Conservation (phyloP, 2,888 invertebrate genomes). For the Limenitis camilla region DNA sequence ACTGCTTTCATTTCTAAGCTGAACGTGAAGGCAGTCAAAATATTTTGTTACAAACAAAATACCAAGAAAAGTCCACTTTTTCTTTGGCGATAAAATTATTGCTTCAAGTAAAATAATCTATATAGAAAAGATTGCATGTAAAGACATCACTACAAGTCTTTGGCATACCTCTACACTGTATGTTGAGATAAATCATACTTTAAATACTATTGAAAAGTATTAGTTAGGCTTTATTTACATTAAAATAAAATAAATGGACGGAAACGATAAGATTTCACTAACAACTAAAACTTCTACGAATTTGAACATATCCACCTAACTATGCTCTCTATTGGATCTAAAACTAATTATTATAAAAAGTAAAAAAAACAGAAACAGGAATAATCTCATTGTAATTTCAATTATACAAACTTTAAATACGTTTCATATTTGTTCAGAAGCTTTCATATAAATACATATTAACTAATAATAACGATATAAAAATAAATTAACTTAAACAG, state of each 20-base stretch:
- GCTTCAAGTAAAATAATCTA: slow-evolving; percentile 37
- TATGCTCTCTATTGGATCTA: slow-evolving; percentile 14
- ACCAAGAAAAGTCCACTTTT: slow-evolving; percentile 42
- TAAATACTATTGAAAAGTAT: slow-evolving; percentile 17
- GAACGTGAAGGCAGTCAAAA: no score
- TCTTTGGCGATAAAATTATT: slow-evolving; percentile 60
- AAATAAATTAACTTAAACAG: slow-evolving; percentile 47
- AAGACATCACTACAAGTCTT: slow-evolving; percentile 58
- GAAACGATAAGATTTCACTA: slow-evolving; percentile 64
- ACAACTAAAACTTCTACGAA: slow-evolving; percentile 29
- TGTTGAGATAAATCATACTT: slow-evolving; percentile 46
- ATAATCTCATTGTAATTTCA: slow-evolving; percentile 73
- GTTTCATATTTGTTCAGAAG: slow-evolving; percentile 30
- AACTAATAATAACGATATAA: slow-evolving; percentile 46
- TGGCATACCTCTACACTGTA: slow-evolving; percentile 72
- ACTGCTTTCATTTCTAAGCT: neutral
- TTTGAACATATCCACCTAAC: slow-evolving; percentile 41
- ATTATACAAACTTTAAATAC: slow-evolving; percentile 36
- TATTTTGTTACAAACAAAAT: no score
- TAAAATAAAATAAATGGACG: slow-evolving; percentile 60
- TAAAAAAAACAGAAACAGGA: slow-evolving; percentile 55
- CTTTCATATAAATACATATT: slow-evolving; percentile 22
- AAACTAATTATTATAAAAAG: slow-evolving; percentile 55
- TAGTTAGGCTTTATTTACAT: slow-evolving; percentile 33
- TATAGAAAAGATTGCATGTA: slow-evolving; percentile 29